Percentiles rank a stretch among this genome's conserved stretches.
These are phyloP conservation scores for Leptosomus discolor DNA, from an alignment of 2,113 vertebrate genomes.

Conservation along the genomic window DNA sequence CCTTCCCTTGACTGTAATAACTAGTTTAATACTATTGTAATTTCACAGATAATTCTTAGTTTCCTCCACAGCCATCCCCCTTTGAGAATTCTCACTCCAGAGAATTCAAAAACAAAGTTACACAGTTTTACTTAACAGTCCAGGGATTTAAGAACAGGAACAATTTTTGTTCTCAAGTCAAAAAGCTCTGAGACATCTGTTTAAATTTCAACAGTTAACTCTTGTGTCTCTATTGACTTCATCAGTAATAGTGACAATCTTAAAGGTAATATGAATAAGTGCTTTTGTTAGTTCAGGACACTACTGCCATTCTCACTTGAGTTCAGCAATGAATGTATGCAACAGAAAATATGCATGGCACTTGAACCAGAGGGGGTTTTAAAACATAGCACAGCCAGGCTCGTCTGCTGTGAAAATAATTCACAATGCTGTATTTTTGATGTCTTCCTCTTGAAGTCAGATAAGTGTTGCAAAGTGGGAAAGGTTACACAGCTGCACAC, in stretches of 20 bases:
- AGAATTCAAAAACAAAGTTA: background rate
- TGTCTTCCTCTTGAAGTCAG: slow-evolving; percentile 23
- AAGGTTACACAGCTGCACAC: slow-evolving; percentile 31
- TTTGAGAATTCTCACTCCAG: background rate
- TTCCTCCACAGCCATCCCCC: background rate
- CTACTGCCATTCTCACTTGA: slow-evolving; percentile 40
- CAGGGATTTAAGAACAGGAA: background rate
- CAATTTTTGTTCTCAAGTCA: background rate
- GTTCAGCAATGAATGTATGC: background rate
- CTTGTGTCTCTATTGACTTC: slow-evolving; percentile 15
- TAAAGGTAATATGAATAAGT: slow-evolving; percentile 51
- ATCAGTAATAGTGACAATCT: background rate
- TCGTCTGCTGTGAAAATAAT: background rate
- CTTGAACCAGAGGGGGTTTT: background rate
- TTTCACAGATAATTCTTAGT: background rate
- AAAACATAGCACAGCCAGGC: slow-evolving; percentile 2
- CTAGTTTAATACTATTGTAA: background rate
- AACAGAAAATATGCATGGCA: slow-evolving; percentile 39
- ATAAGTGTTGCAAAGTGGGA: background rate
- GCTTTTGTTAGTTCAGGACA: slow-evolving; percentile 61
- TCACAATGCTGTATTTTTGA: slow-evolving; percentile 14
- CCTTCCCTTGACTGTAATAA: background rate
- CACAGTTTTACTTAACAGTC: background rate
- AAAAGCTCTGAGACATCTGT: background rate
- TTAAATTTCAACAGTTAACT: slow-evolving; percentile 47